Percentiles rank a stretch among this genome's conserved stretches.
Conservation (phyloP, 2,888 invertebrate species). For the Lithosia quadra region DNA sequence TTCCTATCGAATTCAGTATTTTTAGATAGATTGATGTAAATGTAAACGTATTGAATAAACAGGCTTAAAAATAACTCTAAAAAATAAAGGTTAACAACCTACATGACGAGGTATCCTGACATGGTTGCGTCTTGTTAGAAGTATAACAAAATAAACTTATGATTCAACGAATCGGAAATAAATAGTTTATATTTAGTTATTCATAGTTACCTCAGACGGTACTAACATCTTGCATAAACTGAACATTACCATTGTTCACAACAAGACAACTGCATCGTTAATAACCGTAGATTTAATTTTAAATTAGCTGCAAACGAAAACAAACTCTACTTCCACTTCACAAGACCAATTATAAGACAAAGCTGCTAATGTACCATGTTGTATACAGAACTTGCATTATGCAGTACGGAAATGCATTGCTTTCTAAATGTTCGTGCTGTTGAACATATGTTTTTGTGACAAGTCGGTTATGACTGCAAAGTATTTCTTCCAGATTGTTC, state of each 20-base stretch:
- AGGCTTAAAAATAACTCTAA: constrained; percentile 11
- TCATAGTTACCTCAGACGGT: constrained; percentile 32
- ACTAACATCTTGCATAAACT: constrained; percentile 50
- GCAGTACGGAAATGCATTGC: constrained; percentile 64
- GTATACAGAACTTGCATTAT: constrained; percentile 60
- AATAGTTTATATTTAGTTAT: constrained; percentile 20
- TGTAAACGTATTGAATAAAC: constrained; percentile 15
- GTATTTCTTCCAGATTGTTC: constrained; percentile 9
- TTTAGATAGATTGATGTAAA: constrained; percentile 10
- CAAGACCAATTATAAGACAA: constrained; percentile 37
- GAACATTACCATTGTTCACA: constrained; percentile 56
- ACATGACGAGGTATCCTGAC: background rate
- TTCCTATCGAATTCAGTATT: background rate
- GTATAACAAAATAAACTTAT: background rate
- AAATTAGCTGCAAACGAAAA: constrained; percentile 30
- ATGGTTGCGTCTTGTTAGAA: too few species aligned
- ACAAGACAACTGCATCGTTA: constrained; percentile 50
- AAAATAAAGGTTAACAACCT: constrained; percentile 12
- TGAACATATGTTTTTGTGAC: constrained; percentile 56
- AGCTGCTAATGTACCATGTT: constrained; percentile 43
- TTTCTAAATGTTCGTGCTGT: constrained; percentile 64
- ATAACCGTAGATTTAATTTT: constrained; percentile 46
- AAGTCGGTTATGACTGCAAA: constrained; percentile 35
- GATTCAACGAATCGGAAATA: background rate
- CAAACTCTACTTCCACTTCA: constrained; percentile 31